Base-by-base conservation (phyloP, 53 echinoderm and acorn worm genomes). In the Actinopyga echinites region DNA sequence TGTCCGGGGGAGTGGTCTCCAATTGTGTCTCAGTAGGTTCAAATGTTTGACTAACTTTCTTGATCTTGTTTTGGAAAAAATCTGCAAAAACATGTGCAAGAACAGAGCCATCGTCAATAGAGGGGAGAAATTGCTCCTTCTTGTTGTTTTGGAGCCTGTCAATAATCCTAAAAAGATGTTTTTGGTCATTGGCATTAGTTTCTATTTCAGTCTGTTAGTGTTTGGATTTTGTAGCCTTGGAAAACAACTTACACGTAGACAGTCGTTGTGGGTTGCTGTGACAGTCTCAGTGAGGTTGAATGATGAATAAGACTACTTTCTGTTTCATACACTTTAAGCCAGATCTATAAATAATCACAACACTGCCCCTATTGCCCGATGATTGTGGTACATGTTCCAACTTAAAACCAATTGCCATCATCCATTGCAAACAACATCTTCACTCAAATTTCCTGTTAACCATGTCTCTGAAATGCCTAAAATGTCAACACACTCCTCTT, bases 301-400 rank as follows among this genome's bases (percentile, higher is more conserved):
- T 22, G 77, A 45, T n/a, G 53, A 75, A 75, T 55, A 54, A 20
- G 77, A 75, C 77, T 24, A n/a, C 77, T 24, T 75, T 75, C 23
- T 75, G 77, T 75, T 75, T 75, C 13, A 28, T 45, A 28, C 52
- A 75, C 77, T 75, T 75, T 45, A 75, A 52, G 24, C 77, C 55
- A 49, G 77, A 11, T 29, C 28, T 74, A 44, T 75, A 54, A 44
- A 75, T 52, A 75, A 75, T 49, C 22, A 52, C 77, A 52, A 49
- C 77, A 75, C 77, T 29, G 45, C 77, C 77, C 8, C 77, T 25
- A 19, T 75, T 54, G 8, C 23, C 56, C 15, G 52, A 55, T 54
- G 22, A 20, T 45, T 45, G 37, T 74, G 74, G 74, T 15, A 44
- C 49, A 44, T 74, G 74, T 5, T 75, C 77, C 56, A 75, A 3